A percentile compares a stretch with the other conserved stretches of the same genome.
Evolutionary conservation across 2,888 invertebrate genomes (phyloP).

Genomic region (Koerneria pararmatus): DNA sequence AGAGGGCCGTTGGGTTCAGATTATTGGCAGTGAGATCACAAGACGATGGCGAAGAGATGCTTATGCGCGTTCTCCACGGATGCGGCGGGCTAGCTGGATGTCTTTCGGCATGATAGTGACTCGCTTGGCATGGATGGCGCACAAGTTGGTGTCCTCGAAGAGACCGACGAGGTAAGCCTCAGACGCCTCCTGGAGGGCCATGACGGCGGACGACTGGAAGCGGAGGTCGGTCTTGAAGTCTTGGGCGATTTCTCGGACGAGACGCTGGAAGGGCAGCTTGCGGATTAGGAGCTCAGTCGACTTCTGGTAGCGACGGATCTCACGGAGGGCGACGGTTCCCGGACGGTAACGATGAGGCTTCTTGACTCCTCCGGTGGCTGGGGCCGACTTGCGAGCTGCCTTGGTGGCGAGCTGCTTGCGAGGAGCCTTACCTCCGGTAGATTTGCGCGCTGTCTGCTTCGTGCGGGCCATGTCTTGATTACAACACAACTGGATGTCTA

Average conservation of each 20-base stretch:
- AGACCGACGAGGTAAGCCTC: slow-evolving; percentile 87
- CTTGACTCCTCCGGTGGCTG: slow-evolving; percentile 89
- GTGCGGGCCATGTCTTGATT: slow-evolving; percentile 25
- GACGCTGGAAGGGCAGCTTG: slow-evolving; percentile 64
- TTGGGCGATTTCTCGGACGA: slow-evolving; percentile 65
- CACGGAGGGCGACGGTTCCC: slow-evolving; percentile 89
- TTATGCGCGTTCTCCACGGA: slow-evolving; percentile 36
- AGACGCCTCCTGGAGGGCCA: slow-evolving; percentile 76
- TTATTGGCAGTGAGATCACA: too few relatives aligned
- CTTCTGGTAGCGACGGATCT: slow-evolving; percentile 93
- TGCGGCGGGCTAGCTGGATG: slow-evolving; percentile 64
- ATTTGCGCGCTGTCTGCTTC: slow-evolving; percentile 28
- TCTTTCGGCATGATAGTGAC: slow-evolving; percentile 98
- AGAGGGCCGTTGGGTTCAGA: slow-evolving; percentile 35
- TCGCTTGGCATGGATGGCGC: slow-evolving; percentile 93
- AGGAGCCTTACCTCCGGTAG: slow-evolving; percentile 24
- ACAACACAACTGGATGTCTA: too few relatives aligned
- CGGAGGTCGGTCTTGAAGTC: slow-evolving; percentile 65
- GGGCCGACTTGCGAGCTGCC: slow-evolving; percentile 77
- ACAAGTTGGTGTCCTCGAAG: slow-evolving; percentile 95
- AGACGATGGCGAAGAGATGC: slow-evolving; percentile 32
- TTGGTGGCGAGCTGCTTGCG: slow-evolving; percentile 23
- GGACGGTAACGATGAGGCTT: slow-evolving; percentile 93
- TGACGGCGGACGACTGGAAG: slow-evolving; percentile 91
- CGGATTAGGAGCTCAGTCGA: slow-evolving; percentile 74